Conservation (phyloP, 92 coral and sea anemone genomes). For the Phymanthus crucifer region DNA sequence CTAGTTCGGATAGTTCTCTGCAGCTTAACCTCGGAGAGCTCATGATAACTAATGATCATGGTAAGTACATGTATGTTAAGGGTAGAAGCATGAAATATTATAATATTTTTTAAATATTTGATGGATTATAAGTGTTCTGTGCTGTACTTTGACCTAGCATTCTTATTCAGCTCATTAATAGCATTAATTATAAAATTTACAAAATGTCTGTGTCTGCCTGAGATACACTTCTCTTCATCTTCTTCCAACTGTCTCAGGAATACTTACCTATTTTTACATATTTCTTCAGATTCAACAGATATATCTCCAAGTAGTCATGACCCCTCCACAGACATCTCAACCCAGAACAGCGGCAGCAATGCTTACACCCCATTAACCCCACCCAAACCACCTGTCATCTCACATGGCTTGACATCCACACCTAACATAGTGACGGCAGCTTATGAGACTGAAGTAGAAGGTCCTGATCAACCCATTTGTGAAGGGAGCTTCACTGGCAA, state of each 20-base stretch:
- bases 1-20: constrained; percentile 19
- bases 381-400: constrained; percentile 34
- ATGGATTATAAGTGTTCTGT: no score
- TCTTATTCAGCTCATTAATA: no score
- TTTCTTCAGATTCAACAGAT: constrained; percentile 12
- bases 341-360: constrained; percentile 20
- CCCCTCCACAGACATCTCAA: constrained; percentile 27
- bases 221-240: no score
- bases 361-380: constrained; percentile 43
- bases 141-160: no score
- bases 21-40: constrained; percentile 30
- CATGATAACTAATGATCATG: constrained; percentile 22
- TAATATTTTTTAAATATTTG: no score
- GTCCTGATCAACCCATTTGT: constrained; percentile 90
- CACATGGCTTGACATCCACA: constrained; percentile 78
- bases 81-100: no score
- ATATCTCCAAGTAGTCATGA: background rate
- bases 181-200: no score
- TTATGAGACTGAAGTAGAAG: constrained; percentile 61
- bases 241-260: no score
- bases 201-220: no score
- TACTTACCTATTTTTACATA: no score
- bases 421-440: constrained; percentile 80
- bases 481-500: constrained; percentile 89
- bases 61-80: background rate